Evolutionary conservation across 2,888 invertebrate species (phyloP).

Genomic region (Perdita meconis): DNA sequence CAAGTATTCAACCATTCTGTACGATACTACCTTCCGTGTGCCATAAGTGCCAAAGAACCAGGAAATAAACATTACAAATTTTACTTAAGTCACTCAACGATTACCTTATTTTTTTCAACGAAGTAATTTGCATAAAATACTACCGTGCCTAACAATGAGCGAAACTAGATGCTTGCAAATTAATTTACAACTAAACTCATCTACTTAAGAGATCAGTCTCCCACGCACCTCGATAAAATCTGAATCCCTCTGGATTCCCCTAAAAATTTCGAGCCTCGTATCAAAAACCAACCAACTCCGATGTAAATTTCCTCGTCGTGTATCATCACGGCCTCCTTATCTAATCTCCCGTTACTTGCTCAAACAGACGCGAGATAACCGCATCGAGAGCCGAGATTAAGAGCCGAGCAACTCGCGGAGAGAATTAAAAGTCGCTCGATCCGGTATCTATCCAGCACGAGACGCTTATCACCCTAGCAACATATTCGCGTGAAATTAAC

Average conservation of each 20-base stretch:
- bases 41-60: no score
- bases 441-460: slow-evolving; percentile 2
- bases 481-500: slow-evolving; percentile 31
- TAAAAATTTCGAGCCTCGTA: neutral
- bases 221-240: no score
- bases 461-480: slow-evolving; percentile 19
- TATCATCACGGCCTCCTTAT: slow-evolving; percentile 36
- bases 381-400: slow-evolving; percentile 22
- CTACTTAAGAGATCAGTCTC: no score
- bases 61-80: no score
- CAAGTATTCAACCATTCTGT: no score
- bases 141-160: no score
- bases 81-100: no score
- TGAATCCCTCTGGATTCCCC: neutral
- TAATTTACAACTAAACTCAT: no score
- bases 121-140: no score
- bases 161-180: no score
- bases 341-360: slow-evolving; percentile 35
- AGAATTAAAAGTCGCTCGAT: slow-evolving; percentile 26
- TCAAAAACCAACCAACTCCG: neutral
- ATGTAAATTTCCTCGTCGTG: neutral
- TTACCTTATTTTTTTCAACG: no score
- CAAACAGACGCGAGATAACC: slow-evolving; percentile 36
- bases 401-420: neutral
- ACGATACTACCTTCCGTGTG: no score